Conservation (phyloP, 2,113 vertebrate species). For the Aleadryas rufinucha region DNA sequence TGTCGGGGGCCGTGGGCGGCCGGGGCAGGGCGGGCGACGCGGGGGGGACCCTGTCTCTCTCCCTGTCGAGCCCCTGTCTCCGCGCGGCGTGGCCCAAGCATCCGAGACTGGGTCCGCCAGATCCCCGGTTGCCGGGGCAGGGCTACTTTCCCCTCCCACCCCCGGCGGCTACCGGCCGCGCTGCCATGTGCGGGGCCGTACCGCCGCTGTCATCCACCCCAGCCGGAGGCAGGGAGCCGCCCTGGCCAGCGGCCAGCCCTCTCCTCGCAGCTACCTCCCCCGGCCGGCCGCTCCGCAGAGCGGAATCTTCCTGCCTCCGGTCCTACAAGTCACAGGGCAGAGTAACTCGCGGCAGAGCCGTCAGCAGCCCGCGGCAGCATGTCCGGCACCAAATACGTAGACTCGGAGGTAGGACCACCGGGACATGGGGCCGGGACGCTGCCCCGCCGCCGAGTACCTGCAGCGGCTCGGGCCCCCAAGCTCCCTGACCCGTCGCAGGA, state of each 20-base stretch:
- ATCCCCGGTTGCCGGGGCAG: background rate
- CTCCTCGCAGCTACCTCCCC: slow-evolving; percentile 72
- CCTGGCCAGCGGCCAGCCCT: slow-evolving; percentile 64
- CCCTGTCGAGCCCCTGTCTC: background rate
- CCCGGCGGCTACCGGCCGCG: slow-evolving; percentile 10
- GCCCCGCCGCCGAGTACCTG: background rate
- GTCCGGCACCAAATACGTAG: slow-evolving; percentile 91
- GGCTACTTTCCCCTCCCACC: background rate
- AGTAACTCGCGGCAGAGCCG: slow-evolving; percentile 52
- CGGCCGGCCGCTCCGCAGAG: slow-evolving; percentile 39
- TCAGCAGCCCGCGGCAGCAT: slow-evolving; percentile 77
- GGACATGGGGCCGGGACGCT: background rate
- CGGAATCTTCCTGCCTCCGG: slow-evolving; percentile 72
- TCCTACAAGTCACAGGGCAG: slow-evolving; percentile 54
- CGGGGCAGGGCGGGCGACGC: background rate
- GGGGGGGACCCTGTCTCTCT: background rate
- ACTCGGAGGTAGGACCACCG: slow-evolving; percentile 78
- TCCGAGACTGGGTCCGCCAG: background rate
- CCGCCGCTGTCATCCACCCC: slow-evolving; percentile 36
- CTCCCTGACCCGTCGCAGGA: background rate
- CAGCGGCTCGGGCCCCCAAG: background rate
- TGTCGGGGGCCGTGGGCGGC: no score
- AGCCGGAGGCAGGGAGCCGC: slow-evolving; percentile 58
- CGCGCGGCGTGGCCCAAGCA: background rate
- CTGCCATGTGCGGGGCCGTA: slow-evolving; percentile 53